These are phyloP conservation scores for Ditula angustiorana DNA, from an alignment of 2,888 invertebrate species.

Conservation along the genomic window DNA sequence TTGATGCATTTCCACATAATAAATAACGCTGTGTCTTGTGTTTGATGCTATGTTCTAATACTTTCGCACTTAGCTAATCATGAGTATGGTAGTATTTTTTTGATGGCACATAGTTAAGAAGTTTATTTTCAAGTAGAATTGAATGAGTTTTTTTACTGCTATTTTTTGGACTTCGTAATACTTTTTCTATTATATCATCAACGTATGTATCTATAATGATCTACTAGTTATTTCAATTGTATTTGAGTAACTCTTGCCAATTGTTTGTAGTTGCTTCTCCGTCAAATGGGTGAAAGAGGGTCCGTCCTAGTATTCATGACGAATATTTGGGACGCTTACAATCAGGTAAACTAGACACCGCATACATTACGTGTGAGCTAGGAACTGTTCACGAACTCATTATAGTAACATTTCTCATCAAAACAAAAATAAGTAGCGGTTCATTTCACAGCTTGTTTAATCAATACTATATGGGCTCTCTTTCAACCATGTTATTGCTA, in stretches of 20 bases:
- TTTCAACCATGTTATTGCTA: conserved; percentile 56
- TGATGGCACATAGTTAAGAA: conserved; percentile 6
- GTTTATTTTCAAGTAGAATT: conserved; percentile 32
- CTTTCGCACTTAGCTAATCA: neutral
- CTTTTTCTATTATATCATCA: neutral
- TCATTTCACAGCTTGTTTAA: conserved; percentile 50
- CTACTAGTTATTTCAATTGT: conserved; percentile 6
- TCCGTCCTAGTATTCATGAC: conserved; percentile 79
- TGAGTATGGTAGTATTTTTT: neutral
- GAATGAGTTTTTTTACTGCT: too few relatives aligned
- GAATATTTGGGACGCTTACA: conserved; percentile 71
- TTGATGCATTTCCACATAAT: neutral
- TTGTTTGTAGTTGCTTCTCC: conserved; percentile 79
- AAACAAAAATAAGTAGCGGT: conserved; percentile 46
- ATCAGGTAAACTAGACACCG: conserved; percentile 66
- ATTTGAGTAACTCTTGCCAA: conserved; percentile 45
- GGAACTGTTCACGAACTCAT: conserved; percentile 47
- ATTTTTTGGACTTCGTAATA: neutral
- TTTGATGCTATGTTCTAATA: conserved; percentile 1
- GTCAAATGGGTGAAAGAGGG: conserved; percentile 82
- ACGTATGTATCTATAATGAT: neutral
- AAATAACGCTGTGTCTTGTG: neutral
- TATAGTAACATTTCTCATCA: conserved; percentile 58
- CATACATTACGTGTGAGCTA: conserved; percentile 36
- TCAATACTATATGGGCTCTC: conserved; percentile 67